These are phyloP conservation scores for Etia nguti DNA, from an alignment of 2,113 vertebrate genomes.

Conservation along the genomic window DNA sequence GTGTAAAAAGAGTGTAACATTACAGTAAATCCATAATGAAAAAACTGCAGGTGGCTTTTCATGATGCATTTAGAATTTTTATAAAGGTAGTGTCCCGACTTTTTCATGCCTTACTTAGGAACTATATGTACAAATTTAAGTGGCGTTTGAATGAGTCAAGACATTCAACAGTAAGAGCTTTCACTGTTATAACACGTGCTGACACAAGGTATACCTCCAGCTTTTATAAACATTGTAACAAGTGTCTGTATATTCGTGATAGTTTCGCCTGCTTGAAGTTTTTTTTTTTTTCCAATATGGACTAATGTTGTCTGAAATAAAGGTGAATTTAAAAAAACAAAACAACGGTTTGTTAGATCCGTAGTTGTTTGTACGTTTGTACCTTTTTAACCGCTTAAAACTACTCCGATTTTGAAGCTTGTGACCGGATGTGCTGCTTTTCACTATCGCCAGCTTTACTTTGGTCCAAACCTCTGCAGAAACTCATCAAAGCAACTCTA, in stretches of 20 bases:
- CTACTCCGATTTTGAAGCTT: background rate
- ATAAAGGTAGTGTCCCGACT: too few relatives aligned
- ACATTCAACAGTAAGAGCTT: background rate
- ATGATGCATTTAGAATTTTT: too few relatives aligned
- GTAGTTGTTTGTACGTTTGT: background rate
- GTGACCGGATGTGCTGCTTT: slow-evolving; percentile 5
- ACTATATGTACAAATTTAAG: background rate
- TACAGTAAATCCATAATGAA: background rate
- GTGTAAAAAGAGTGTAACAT: background rate
- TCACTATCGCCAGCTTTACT: background rate
- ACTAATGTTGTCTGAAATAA: background rate
- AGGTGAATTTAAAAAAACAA: background rate
- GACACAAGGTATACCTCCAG: background rate
- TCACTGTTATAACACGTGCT: background rate
- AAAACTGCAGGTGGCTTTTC: background rate
- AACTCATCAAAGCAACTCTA: background rate
- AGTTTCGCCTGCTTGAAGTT: background rate
- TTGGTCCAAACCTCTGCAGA: slow-evolving; percentile 16
- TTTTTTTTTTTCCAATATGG: background rate
- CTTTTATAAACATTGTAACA: background rate
- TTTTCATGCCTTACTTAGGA: background rate
- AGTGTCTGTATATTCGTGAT: background rate
- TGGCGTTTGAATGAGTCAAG: background rate
- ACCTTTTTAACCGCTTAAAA: background rate
- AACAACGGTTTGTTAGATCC: background rate